Percentiles rank a stretch among this genome's conserved stretches.
Conservation (phyloP, 2,888 invertebrate genomes). For the Pasiphila rectangulata region DNA sequence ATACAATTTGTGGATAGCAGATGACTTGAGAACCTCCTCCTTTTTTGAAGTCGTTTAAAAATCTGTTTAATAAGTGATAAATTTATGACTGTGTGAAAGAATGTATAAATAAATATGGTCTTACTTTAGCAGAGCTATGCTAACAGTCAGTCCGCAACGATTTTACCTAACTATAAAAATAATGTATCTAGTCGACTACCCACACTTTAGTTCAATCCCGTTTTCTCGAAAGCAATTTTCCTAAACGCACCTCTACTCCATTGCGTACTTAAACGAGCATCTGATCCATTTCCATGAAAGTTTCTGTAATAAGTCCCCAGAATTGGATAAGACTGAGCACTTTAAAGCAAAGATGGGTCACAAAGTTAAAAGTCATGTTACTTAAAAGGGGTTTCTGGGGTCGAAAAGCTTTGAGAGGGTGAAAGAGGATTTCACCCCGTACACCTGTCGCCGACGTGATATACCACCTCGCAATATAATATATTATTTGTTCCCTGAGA, state of each 20-base stretch:
- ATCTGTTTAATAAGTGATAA: too few relatives aligned
- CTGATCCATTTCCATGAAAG: slow-evolving; percentile 41
- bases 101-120: too few relatives aligned
- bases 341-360: slow-evolving; percentile 76
- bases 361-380: slow-evolving; percentile 80
- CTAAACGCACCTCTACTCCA: slow-evolving; percentile 6
- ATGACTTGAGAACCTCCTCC: too few relatives aligned
- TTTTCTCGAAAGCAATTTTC: slow-evolving; percentile 7
- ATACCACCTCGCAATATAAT: slow-evolving; percentile 51
- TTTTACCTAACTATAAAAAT: not conserved
- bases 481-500: slow-evolving; percentile 39
- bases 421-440: slow-evolving; percentile 68
- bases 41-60: too few relatives aligned
- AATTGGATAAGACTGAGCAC: slow-evolving; percentile 65
- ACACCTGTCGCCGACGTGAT: slow-evolving; percentile 65
- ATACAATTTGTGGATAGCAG: too few relatives aligned
- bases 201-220: not conserved
- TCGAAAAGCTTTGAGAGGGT: slow-evolving; percentile 64
- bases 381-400: slow-evolving; percentile 76
- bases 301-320: slow-evolving; percentile 47
- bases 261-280: slow-evolving; percentile 32
- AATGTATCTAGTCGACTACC: not conserved
- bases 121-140: too few relatives aligned
- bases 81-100: too few relatives aligned
- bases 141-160: too few relatives aligned